Percentiles rank a stretch among this genome's conserved stretches.
phyloP scores from a whole-genome alignment of 2,797 vertebrate species.

The Arnoldichthys spilopterus region DNA sequence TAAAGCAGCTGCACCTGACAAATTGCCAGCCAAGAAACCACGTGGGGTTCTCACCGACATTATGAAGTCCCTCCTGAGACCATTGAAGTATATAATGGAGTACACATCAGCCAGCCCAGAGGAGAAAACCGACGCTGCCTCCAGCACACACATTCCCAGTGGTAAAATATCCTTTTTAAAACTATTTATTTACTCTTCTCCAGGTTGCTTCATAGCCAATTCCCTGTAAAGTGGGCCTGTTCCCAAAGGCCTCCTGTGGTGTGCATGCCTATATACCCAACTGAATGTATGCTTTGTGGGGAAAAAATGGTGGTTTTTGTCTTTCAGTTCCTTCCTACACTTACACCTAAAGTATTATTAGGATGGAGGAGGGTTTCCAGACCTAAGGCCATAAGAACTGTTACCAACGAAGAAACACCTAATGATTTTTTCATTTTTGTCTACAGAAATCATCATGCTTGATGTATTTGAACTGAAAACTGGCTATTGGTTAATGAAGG shows the following conservation, averaged over 20 bases:
- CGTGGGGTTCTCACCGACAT: constrained; percentile 37
- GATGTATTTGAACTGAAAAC: no score
- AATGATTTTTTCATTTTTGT: no score
- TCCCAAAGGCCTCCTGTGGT: background rate
- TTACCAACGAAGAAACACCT: no score
- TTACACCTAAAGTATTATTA: background rate
- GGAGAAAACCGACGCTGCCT: constrained; percentile 5
- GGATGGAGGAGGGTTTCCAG: background rate
- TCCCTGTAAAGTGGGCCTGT: background rate
- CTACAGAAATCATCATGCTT: no score
- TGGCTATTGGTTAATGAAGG: no score
- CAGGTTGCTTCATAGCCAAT: background rate
- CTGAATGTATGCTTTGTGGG: background rate
- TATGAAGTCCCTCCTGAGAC: constrained; percentile 47
- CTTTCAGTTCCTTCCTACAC: background rate
- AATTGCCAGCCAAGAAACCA: constrained; percentile 26
- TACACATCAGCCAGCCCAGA: constrained; percentile 16
- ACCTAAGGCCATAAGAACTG: no score
- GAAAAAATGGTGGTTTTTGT: no score
- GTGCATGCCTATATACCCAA: background rate
- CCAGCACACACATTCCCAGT: constrained; percentile 4
- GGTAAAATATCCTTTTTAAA: constrained; percentile 16
- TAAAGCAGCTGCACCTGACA: constrained; percentile 20
- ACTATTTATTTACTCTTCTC: constrained; percentile 24
- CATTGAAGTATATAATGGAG: constrained; percentile 44